Evolutionary conservation across 2,113 vertebrate species (phyloP), one percentile per base, ranked within the genome.

Genomic region (Nanorana parkeri): DNA sequence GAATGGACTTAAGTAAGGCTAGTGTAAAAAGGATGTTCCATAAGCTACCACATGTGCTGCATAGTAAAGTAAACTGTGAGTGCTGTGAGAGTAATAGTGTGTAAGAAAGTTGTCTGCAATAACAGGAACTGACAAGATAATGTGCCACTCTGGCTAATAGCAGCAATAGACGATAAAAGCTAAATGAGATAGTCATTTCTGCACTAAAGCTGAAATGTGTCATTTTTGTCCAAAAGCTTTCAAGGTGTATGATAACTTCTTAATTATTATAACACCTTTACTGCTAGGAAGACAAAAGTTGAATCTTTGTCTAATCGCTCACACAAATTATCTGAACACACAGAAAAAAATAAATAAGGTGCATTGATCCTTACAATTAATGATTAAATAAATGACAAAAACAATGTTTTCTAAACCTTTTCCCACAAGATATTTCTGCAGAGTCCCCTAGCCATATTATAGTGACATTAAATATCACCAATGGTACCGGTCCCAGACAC

Each of bases 71-170:
- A 65, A 1, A 54, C 11, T 54, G 16, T 56, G 69, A 74, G 61
- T 82, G 69, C 61, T 55, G 29, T 58, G 20, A 73, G 64, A 75
- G 63, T 74, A 65, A 32, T 71, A 66, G 41, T 36, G 51, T 81
- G 47, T 66, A 56, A 74, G 29, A 47, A n/a, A 82, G 80, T 82
- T 66, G 51, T 75, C 71, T 67, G 51, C 71, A 41, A 24, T 74
- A 82, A 82, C 68, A 67, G 36, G 21, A 74, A 28, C 63, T 82
- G 80, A 82, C 80, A 82, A 75, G 69, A 82, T 82, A 82, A 82
- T 82, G 61, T 82, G 80, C 41, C 80, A 82, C 80, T 82, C 74
- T 74, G 80, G 80, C 79, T 67, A 82, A 82, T 75, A 75, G 80
- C 80, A 82, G 80, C 60, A 16, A 66, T 66, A 82, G 69, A 67